Evolutionary conservation across 2,797 vertebrate genomes (phyloP).

Genomic region (Falco biarmicus): DNA sequence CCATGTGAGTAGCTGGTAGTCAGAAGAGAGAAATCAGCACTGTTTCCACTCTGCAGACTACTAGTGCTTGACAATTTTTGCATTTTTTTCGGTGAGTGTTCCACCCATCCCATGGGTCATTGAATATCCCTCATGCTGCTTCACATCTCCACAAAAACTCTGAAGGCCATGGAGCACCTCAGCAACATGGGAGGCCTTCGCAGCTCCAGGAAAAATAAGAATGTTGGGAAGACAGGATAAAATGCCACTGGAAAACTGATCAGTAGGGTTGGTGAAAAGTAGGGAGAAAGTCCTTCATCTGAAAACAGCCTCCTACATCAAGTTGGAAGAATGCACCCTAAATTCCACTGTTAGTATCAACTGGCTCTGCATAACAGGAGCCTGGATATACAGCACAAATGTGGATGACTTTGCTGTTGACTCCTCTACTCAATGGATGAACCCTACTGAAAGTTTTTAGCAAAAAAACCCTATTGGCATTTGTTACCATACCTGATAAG

Average conservation of each 20-base stretch:
- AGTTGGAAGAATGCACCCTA: background rate
- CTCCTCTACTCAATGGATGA: background rate
- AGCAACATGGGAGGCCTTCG: background rate
- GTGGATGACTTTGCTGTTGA: background rate
- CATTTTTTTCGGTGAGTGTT: background rate
- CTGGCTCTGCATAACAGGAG: background rate
- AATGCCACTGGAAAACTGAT: background rate
- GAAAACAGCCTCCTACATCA: background rate
- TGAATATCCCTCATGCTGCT: accelerated
- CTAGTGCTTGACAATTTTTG: background rate
- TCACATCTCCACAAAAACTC: background rate
- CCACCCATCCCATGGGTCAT: too few species aligned
- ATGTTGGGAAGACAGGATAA: background rate
- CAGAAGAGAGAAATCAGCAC: background rate
- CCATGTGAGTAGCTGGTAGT: background rate
- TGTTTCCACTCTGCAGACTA: background rate
- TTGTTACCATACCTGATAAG: background rate
- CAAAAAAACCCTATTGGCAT: background rate
- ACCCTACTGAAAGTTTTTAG: background rate
- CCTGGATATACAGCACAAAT: background rate
- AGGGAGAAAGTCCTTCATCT: background rate
- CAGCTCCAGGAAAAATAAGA: background rate
- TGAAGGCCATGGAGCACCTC: background rate
- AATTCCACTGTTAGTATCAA: background rate
- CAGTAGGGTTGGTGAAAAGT: background rate